Base-by-base conservation (phyloP, 2,888 invertebrate species). In the Biston stratarius region DNA sequence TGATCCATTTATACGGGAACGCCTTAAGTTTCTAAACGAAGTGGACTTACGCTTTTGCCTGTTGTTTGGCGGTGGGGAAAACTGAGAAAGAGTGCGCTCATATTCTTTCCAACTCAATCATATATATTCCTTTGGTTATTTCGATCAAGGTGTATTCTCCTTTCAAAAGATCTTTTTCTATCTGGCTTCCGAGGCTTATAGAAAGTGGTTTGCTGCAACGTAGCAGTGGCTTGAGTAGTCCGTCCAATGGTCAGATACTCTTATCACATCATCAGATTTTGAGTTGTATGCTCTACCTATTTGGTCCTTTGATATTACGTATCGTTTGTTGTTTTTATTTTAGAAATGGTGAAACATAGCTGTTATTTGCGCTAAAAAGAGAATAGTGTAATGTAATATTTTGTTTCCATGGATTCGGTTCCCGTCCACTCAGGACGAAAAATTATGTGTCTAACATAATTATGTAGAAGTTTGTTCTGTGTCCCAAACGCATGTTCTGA, bases 131-230 rank as follows among this genome's bases (percentile, higher is more conserved):
- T 7, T 75, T 90, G 55, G 90, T 90, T 0, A 79, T 90, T 14
- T 90, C 88, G 90, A 86, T 87, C 82, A 85, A 75, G 61, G 82
- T 80, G 66, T 78, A n/a, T 61, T 91, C 91, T 11, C 85, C 89
- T 0, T 90, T 87, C 60, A 72, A 73, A 2, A 75, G 73, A 12
- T 75, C 86, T 0, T 61, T 90, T 9, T 71, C 80, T 0, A 64
- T 77, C 10, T 90, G 89, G 90, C 71, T 90, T 6, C 85, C 85
- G n/a, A 79, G 90, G 38, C 74, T 90, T 49, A 74, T 89, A 10
- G 90, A 91, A 67, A 84, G 82, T 55, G 90, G 90, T 0, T 75
- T 91, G 42, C 73, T 91, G 44, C 83, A 86, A 5, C 82, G n/a
- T n/a, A n/a, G n/a, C n/a, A n/a, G 76, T 48, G 82, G 87, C 45